Evolutionary conservation across 2,113 vertebrate species (phyloP).

Genomic region (Corythornis madagascariensis): DNA sequence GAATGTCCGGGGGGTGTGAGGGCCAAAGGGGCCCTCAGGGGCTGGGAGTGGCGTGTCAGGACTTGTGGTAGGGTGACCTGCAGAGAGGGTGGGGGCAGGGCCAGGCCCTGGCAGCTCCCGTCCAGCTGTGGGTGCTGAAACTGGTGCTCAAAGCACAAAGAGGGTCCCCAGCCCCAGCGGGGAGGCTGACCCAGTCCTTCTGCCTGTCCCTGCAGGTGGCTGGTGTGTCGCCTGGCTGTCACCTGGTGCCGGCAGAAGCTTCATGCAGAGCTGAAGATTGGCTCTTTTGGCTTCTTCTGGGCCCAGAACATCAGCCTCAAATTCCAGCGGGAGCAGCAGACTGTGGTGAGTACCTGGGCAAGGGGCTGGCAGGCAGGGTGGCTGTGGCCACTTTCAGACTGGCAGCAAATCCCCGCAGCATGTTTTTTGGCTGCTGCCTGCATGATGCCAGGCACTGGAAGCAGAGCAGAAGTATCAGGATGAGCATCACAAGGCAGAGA

Average conservation of each 20-base stretch:
- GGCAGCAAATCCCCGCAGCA: background rate
- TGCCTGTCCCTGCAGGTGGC: constrained; percentile 77
- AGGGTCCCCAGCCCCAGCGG: background rate
- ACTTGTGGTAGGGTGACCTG: background rate
- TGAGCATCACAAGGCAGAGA: background rate
- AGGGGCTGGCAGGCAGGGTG: background rate
- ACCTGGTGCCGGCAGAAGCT: constrained; percentile 85
- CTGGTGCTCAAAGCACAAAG: accelerated
- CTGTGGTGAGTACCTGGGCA: constrained; percentile 78
- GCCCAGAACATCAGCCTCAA: constrained; percentile 89
- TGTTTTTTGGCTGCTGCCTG: background rate
- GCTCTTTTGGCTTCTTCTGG: constrained; percentile 89
- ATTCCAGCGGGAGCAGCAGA: constrained; percentile 87
- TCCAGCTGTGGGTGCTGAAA: background rate
- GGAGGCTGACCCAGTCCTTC: background rate
- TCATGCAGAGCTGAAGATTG: constrained; percentile 89
- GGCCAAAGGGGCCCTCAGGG: background rate
- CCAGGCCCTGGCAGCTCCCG: accelerated
- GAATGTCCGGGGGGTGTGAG: background rate
- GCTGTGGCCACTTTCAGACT: background rate
- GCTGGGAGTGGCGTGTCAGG: accelerated
- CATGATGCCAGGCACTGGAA: background rate
- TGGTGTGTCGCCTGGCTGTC: constrained; percentile 82
- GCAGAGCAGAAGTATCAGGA: accelerated
- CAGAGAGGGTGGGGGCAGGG: background rate